Percentiles rank a stretch among this genome's conserved stretches.
Evolutionary conservation across 2,113 vertebrate genomes (phyloP).

Genomic region (Corynorhinus townsendii): DNA sequence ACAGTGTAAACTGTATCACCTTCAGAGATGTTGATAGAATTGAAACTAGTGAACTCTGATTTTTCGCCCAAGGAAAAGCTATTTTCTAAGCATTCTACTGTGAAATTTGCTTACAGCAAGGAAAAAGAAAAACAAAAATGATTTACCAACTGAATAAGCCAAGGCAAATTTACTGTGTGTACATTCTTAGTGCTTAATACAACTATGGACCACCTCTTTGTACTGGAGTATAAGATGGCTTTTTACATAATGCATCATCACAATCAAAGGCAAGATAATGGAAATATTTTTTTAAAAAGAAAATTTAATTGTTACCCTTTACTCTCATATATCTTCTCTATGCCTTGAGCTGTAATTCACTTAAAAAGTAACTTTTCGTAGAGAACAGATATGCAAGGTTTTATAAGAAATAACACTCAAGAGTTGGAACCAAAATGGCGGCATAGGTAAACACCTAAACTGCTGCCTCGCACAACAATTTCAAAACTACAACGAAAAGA

Average conservation of each 20-base stretch:
- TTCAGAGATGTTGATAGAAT: conserved; percentile 32
- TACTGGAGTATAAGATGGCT: neutral
- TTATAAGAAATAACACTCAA: conserved; percentile 18
- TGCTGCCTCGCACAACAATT: too few relatives aligned
- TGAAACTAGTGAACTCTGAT: conserved; percentile 27
- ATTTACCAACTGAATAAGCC: conserved; percentile 54
- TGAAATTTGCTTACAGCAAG: conserved; percentile 58
- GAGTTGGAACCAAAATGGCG: too few relatives aligned
- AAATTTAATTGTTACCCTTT: neutral
- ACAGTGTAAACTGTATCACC: neutral
- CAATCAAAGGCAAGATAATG: neutral
- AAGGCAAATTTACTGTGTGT: neutral
- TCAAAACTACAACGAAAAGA: too few relatives aligned
- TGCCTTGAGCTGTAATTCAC: neutral
- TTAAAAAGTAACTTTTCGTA: neutral
- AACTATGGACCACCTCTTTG: neutral
- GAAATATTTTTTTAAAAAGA: neutral
- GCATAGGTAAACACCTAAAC: too few relatives aligned
- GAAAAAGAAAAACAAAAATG: conserved; percentile 50
- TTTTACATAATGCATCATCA: neutral
- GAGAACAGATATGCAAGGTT: neutral
- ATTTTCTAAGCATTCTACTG: conserved; percentile 60
- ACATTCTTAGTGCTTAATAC: neutral
- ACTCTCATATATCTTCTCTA: neutral
- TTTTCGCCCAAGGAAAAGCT: conserved; percentile 38